Conservation (phyloP, 2,888 invertebrate genomes). For the Andrena dorsata region DNA sequence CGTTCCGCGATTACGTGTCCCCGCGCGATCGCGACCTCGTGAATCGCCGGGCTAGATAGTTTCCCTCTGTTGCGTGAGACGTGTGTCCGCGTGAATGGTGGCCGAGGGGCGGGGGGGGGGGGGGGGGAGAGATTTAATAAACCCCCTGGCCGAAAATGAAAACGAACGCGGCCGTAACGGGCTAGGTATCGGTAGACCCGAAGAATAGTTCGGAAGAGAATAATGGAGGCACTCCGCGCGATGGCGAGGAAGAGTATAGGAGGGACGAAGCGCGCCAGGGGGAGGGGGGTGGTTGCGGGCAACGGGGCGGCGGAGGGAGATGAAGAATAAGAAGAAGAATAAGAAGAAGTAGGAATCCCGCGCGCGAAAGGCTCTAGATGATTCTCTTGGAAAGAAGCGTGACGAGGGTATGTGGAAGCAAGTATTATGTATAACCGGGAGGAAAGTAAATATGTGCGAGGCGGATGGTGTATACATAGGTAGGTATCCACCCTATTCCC, state of each 20-base stretch:
- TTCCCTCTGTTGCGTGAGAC: neutral
- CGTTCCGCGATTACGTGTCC: constrained; percentile 27
- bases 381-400: constrained; percentile 69
- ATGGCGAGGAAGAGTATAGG: constrained; percentile 27
- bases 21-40: neutral
- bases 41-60: constrained; percentile 4
- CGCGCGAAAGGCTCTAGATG: constrained; percentile 74
- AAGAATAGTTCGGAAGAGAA: constrained; percentile 49
- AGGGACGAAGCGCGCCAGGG: neutral
- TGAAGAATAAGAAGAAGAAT: neutral
- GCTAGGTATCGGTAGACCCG: constrained; percentile 30
- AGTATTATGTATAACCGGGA: constrained; percentile 70
- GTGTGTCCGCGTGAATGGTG: constrained; percentile 12
- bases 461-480: constrained; percentile 57
- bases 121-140: constrained; percentile 45
- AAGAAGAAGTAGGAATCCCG: constrained; percentile 50
- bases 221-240: constrained; percentile 49
- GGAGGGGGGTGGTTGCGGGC: neutral
- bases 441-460: constrained; percentile 65
- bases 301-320: neutral
- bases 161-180: constrained; percentile 38
- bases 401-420: constrained; percentile 70
- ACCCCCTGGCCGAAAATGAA: constrained; percentile 45
- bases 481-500: constrained; percentile 72
- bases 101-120: no score